Conservation (phyloP, 2,888 invertebrate genomes). For the Dryomyza anilis region DNA sequence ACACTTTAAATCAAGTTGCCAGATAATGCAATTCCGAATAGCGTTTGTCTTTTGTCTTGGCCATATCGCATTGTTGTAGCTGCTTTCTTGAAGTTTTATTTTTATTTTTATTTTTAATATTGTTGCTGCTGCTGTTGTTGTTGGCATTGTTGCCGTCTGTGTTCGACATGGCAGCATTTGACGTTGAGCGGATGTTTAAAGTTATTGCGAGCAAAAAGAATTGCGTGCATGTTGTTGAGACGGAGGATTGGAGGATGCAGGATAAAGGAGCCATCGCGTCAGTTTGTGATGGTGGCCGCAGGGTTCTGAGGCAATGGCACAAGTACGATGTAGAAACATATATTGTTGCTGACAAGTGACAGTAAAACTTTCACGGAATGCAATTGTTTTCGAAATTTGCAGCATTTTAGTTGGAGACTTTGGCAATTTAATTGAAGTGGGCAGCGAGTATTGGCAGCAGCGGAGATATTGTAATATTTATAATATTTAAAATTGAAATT, state of each 20-base stretch:
- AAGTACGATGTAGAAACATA: too few species aligned
- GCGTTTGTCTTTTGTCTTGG: not conserved
- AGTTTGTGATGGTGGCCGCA: too few species aligned
- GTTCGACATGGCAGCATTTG: not conserved
- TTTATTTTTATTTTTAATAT: not conserved
- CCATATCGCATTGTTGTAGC: too few species aligned
- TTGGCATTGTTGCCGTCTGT: not conserved
- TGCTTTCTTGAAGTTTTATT: not conserved
- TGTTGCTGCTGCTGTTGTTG: not conserved
- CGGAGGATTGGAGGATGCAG: too few species aligned
- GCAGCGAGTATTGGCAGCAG: not conserved
- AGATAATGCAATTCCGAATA: conserved; percentile 13
- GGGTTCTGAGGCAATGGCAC: too few species aligned
- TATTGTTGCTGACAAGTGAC: too few species aligned
- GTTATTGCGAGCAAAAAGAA: not conserved
- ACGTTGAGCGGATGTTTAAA: not conserved
- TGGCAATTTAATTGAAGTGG: not conserved
- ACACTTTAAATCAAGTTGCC: conserved; percentile 13
- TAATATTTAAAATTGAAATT: not conserved
- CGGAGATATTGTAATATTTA: not conserved
- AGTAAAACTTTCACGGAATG: too few species aligned
- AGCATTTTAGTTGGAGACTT: not conserved
- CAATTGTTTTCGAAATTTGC: too few species aligned
- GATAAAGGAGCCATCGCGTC: too few species aligned
- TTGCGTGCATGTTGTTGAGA: too few species aligned